Evolutionary conservation across 2,888 invertebrate genomes (phyloP).

Genomic region (Cerastis leucographa): DNA sequence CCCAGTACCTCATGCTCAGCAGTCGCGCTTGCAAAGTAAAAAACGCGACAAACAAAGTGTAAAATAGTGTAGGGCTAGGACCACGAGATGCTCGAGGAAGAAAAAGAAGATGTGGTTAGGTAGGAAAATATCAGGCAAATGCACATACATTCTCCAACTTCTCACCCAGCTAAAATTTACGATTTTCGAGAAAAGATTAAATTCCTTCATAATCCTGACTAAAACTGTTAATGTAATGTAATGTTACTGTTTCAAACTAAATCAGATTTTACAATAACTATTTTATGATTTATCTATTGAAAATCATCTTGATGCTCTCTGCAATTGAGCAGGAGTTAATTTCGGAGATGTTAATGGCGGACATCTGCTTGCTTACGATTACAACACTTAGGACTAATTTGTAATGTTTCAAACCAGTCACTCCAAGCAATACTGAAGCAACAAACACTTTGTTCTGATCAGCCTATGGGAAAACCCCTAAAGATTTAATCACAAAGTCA

Average conservation of each 20-base stretch:
- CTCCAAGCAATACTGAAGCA: conserved; percentile 7
- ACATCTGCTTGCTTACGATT: not conserved
- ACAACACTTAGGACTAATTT: not conserved
- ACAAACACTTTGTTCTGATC: conserved; percentile 16
- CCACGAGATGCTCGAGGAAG: not conserved
- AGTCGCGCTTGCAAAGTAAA: too few relatives aligned
- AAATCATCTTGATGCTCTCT: not conserved
- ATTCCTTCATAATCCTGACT: not conserved
- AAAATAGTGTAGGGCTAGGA: not conserved
- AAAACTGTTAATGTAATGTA: not conserved
- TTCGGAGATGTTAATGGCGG: not conserved
- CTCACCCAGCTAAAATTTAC: not conserved
- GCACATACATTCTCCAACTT: not conserved
- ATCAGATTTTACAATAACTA: not conserved
- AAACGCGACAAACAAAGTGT: too few relatives aligned
- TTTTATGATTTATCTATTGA: not conserved
- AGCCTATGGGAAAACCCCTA: conserved; percentile 20
- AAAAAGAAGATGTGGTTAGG: not conserved
- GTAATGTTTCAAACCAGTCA: not conserved
- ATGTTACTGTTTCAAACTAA: not conserved
- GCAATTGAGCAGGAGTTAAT: too few relatives aligned
- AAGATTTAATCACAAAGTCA: conserved; percentile 22
- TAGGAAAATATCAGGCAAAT: not conserved
- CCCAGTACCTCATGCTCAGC: too few relatives aligned
- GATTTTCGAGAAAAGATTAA: not conserved